Base-by-base conservation (phyloP, 2,888 invertebrate genomes). In the Ethmia dodecea region DNA sequence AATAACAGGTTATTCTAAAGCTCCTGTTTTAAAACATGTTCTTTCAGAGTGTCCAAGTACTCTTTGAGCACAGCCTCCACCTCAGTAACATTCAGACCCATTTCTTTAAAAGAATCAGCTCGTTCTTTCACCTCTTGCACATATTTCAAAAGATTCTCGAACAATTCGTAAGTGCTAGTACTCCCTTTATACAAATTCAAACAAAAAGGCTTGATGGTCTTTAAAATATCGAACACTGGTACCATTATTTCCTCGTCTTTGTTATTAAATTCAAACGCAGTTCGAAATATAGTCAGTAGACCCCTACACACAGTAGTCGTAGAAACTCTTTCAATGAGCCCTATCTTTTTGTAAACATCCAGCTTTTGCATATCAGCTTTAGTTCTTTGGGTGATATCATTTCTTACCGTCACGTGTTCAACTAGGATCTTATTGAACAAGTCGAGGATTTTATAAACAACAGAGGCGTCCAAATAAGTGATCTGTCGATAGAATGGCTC, bases 401-500 rank as follows among this genome's bases (percentile, higher is more conserved):
- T 59, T 3, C 64, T 59, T 0, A 47, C 64, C 15, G 39, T 37
- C 1, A 76, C 18, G 48, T 84, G 84, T 36, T 84, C 83, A 11
- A 57, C 55, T 2, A 83, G 22, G 30, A 84, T 67, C n/a, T 43
- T 70, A 47, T 75, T 76, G 11, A 83, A 79, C 0, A 84, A 43
- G 6, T 72, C 63, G 3, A 84, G 38, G 9, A 79, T 45, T 1
- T 48, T 60, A 13, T 60, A 43, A 5, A 75, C 52, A 0, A 57
- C 58, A 0, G 54, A 45, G 0, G 49, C 40, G 9, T 78, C 75
- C 10, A 83, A 37, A 33, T 72, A 69, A 0, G 52, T 12, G 0
- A 78, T 49, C 47, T 81, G 77, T 0, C 62, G 24, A 33, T 83
- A 83, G 40, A 84, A 81, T 0, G 72, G 65, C 27, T 71, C 66